These are phyloP conservation scores for Antheraea assamensis DNA, from an alignment of 2,888 invertebrate genomes.

Conservation along the genomic window DNA sequence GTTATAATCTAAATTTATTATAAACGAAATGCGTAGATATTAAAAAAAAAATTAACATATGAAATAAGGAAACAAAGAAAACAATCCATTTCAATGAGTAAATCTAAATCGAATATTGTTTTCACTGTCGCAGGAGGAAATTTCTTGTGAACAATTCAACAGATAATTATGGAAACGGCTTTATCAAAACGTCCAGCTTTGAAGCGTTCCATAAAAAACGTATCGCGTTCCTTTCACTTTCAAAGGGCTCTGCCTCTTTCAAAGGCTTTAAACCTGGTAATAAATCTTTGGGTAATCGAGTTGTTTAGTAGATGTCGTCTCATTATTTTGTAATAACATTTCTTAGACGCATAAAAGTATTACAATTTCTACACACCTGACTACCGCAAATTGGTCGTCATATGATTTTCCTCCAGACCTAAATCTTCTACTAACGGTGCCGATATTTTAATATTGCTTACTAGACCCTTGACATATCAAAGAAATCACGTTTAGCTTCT, in stretches of 20 bases:
- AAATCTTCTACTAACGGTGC: no score
- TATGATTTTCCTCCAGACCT: no score
- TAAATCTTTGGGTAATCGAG: neutral
- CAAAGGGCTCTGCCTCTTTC: neutral
- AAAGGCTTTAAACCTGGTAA: neutral
- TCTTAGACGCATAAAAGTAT: no score
- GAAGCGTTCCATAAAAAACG: slow-evolving; percentile 6
- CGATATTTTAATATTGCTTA: no score
- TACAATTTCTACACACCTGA: no score
- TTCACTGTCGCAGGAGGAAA: slow-evolving; percentile 4
- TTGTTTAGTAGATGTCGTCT: neutral
- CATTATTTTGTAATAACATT: no score
- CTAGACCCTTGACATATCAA: no score
- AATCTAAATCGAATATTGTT: slow-evolving; percentile 2
- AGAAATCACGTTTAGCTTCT: no score
- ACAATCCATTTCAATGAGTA: neutral
- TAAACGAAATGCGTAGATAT: neutral
- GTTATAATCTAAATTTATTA: neutral
- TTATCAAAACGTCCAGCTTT: slow-evolving; percentile 9
- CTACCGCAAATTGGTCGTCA: no score
- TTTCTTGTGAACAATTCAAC: slow-evolving; percentile 4
- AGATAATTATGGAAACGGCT: slow-evolving; percentile 10
- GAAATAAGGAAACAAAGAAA: neutral
- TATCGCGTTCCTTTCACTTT: slow-evolving; percentile 1
- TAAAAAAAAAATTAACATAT: neutral